Conservation (phyloP, 2,888 invertebrate species). For the Minunthozetes semirufus region DNA sequence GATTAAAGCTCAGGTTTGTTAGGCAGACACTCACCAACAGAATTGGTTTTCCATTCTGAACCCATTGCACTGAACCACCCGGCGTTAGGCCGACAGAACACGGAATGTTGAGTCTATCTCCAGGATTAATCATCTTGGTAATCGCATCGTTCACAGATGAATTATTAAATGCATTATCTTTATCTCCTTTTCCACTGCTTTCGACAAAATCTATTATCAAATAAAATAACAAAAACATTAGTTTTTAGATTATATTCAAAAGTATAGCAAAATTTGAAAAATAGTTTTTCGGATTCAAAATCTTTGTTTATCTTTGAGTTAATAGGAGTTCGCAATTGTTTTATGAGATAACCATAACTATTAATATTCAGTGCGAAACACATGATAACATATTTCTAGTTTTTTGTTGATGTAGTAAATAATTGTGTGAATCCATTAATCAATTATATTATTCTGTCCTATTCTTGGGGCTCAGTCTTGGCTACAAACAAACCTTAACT, state of each 20-base stretch:
- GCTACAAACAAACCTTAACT: conserved; percentile 9
- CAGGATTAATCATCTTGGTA: conserved; percentile 36
- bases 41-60: conserved; percentile 41
- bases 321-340: too few relatives aligned
- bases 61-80: conserved; percentile 43
- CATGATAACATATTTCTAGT: too few relatives aligned
- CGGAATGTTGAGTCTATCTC: conserved; percentile 42
- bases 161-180: conserved; percentile 21
- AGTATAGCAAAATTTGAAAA: neutral
- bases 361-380: too few relatives aligned
- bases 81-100: conserved; percentile 41
- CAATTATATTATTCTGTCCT: neutral
- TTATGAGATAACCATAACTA: too few relatives aligned
- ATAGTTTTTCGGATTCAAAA: neutral
- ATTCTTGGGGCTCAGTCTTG: neutral
- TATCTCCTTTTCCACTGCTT: neutral
- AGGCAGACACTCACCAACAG: conserved; percentile 37
- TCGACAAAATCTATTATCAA: conserved; percentile 9
- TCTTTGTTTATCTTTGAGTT: too few relatives aligned
- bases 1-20: too few relatives aligned
- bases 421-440: neutral
- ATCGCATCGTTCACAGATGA: conserved; percentile 15
- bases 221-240: neutral
- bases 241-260: neutral
- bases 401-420: neutral